Base-by-base conservation (phyloP, 2,797 vertebrate genomes). In the Danionella dracula region DNA sequence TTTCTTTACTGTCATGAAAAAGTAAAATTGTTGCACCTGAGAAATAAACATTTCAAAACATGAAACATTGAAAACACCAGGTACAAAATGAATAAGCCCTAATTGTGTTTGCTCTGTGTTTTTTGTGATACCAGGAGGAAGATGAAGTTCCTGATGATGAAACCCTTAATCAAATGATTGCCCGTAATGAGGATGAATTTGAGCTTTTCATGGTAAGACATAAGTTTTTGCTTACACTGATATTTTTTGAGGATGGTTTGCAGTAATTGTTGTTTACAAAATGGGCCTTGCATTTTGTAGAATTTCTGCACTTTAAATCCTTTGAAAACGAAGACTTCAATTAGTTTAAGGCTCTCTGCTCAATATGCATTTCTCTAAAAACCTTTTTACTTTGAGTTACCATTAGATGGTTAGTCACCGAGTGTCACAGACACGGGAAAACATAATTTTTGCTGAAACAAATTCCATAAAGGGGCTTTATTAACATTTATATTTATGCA, bases 151-250 rank as follows among this genome's bases (percentile, higher is more conserved):
- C 96, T 0, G 96, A 99, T 50, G 96, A 99, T 68, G 96, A 99
- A 84, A 98, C 96, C 4, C 86, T 99, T 45, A 99, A 98, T 86
- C 96, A 99, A 81, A 99, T 99, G 96, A 99, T 99, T 61, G 96
- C 96, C 15, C 92, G 96, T 19, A 88, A 84, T 42, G 96, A 99
- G 76, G 96, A 98, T 4, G 96, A 99, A 54, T 99, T 99, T 84
- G 96, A 99, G 76, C 91, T 95, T 68, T 99, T 94, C 51, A 99
- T 99, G 96, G 96, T 99, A 82, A 90, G 87, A 54, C 46, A 4
- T 4, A 19, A 27, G 38, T 16, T 0, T 29, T 21, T 9, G 12
- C 40, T 45, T 65, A 7, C 49, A 44, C 10, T 21, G 5, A 44
- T 10, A 34, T n/a, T 35, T 2, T 21, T 64, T 48, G 16, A 56